These are phyloP conservation scores for Alethe diademata DNA, from an alignment of 2,113 vertebrate genomes.

Conservation along the genomic window DNA sequence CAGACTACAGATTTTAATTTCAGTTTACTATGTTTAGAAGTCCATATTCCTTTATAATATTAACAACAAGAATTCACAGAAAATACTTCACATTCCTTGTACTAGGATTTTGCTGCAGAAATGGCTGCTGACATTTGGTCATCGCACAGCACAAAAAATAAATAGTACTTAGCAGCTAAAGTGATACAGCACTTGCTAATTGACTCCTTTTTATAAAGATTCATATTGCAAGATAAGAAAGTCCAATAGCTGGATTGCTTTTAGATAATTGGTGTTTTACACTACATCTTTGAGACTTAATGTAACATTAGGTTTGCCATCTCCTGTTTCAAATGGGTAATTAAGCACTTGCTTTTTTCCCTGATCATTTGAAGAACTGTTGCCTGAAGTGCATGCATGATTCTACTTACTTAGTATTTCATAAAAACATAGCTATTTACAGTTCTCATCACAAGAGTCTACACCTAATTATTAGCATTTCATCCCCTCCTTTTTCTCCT, in stretches of 20 bases:
- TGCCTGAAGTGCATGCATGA: background rate
- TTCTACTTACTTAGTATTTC: background rate
- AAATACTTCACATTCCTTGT: background rate
- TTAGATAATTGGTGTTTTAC: background rate
- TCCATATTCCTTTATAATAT: background rate
- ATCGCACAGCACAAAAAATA: background rate
- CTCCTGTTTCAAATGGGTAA: background rate
- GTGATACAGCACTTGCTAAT: background rate
- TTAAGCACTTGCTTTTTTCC: background rate
- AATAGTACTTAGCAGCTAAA: background rate
- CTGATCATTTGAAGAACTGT: background rate
- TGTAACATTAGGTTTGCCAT: background rate
- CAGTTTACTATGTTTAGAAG: background rate
- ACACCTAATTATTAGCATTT: background rate
- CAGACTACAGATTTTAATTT: background rate
- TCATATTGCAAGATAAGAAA: background rate
- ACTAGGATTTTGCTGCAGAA: background rate
- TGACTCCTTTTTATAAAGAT: background rate
- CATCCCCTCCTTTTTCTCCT: background rate
- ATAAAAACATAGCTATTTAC: background rate
- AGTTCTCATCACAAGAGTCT: background rate
- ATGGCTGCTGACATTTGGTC: background rate
- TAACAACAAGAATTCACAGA: background rate
- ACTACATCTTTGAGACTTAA: background rate
- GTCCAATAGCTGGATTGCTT: background rate